Evolutionary conservation across 2,888 invertebrate genomes (phyloP), one percentile per base, ranked within the genome.

Genomic region (Macropis europaea): DNA sequence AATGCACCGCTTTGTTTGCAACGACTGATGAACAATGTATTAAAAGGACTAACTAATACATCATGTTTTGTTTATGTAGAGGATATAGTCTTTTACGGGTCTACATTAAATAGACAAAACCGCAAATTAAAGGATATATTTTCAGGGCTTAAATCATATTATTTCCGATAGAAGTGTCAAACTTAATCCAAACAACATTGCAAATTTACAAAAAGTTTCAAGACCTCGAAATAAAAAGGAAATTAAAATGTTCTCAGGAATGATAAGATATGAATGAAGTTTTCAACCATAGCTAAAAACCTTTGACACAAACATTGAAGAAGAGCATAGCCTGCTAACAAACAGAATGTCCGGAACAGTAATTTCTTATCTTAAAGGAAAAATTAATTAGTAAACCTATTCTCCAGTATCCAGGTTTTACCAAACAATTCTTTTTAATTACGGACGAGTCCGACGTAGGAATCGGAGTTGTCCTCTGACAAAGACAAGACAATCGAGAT

Each of bases 1-100:
- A 32, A 32, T 32, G 32, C 32, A 3, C 32, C 32, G 3, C 11
- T n/a, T 32, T n/a, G n/a, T n/a, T 32, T 32, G 9, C 32, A 32
- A 11, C 9, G 32, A 7, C 11, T 32, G 9, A 32, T 32, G 32
- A 32, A 32, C 2, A 32, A 77, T 43, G 76, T 84, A 3, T 60
- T 89, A 3, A 61, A 67, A 15, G 72, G 68, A 13, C 26, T 76
- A 38, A 54, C 5, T 32, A 19, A 32, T 19, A 32, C 2, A 3
- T 17, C 15, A 11, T 32, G 34, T 4, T 50, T 50, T 11, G 50
- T 50, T 4, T 50, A 50, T 22, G 7, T 34, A 15, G 50, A 54
- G 9, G 34, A 54, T 11, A n/a, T 54, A 11, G 56, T 86, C 22
- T 45, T 69, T 13, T 62, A 48, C 15, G 62, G 57, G 11, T 28